These are phyloP conservation scores for Cyanistes caeruleus DNA, from an alignment of 2,113 vertebrate genomes.

Conservation along the genomic window DNA sequence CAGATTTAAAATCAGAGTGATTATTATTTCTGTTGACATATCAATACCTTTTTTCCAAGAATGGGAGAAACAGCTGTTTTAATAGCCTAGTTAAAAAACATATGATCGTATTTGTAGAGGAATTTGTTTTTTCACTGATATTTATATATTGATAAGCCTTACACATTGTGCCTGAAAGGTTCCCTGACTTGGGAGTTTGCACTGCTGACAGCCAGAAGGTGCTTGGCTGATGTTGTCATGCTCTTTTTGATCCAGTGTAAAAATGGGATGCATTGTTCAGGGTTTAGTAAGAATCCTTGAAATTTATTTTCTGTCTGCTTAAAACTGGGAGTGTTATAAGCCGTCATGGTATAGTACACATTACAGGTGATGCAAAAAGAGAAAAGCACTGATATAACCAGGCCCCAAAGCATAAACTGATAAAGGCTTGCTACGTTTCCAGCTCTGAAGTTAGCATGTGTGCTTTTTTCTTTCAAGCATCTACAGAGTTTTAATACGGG, in stretches of 20 bases:
- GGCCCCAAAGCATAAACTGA: not conserved
- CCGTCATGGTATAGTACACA: rapidly evolving
- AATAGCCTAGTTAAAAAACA: not conserved
- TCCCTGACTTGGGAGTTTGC: not conserved
- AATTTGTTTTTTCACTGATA: not conserved
- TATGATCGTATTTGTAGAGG: not conserved
- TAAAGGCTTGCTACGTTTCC: not conserved
- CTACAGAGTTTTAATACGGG: not conserved
- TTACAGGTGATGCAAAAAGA: not conserved
- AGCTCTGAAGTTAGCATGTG: not conserved
- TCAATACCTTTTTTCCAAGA: not conserved
- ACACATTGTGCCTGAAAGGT: rapidly evolving
- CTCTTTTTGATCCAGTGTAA: not conserved
- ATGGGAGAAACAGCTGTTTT: not conserved
- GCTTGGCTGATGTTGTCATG: not conserved
- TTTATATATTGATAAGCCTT: rapidly evolving
- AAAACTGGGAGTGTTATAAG: not conserved
- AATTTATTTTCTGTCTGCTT: not conserved
- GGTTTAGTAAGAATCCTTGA: not conserved
- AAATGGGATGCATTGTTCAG: not conserved
- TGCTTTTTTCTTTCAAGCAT: rapidly evolving
- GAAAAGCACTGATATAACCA: not conserved
- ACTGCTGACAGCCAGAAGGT: not conserved
- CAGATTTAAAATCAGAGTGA: not conserved
- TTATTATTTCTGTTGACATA: not conserved